These are phyloP conservation scores for Archocentrus centrarchus DNA, from an alignment of 2,113 vertebrate species.

Conservation along the genomic window DNA sequence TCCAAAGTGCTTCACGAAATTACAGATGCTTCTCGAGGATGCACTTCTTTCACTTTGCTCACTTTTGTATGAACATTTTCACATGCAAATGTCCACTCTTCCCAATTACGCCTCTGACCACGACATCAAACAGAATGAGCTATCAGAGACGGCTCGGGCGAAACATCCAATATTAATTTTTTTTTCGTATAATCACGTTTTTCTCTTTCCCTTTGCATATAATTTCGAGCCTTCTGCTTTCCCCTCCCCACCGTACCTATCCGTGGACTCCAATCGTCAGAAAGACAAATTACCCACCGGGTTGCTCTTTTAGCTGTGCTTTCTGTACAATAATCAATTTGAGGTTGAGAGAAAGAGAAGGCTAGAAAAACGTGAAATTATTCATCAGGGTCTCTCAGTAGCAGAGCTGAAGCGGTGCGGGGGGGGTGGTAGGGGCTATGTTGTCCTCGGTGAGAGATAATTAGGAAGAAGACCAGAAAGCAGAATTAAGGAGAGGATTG, in stretches of 20 bases:
- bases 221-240: conserved; percentile 29
- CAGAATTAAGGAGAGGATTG: conserved; percentile 38
- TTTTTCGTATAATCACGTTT: conserved; percentile 56
- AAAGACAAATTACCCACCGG: conserved; percentile 78
- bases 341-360: conserved; percentile 68
- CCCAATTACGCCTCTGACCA: conserved; percentile 66
- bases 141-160: conserved; percentile 64
- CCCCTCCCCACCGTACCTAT: conserved; percentile 51
- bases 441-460: conserved; percentile 69
- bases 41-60: conserved; percentile 32
- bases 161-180: conserved; percentile 67
- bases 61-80: conserved; percentile 32
- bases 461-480: conserved; percentile 71
- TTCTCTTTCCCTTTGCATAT: conserved; percentile 62
- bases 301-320: conserved; percentile 75
- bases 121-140: conserved; percentile 79
- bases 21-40: conserved; percentile 50
- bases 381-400: conserved; percentile 76
- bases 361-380: conserved; percentile 80
- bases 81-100: conserved; percentile 60
- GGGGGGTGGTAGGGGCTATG: conserved; percentile 73
- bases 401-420: conserved; percentile 48
- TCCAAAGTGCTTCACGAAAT: conserved; percentile 44
- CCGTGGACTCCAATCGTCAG: conserved; percentile 61
- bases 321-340: conserved; percentile 83